Evolutionary conservation across 1,140 invertebrate species (phyloP), one percentile per base, ranked within the genome.

Genomic region (Calosoma granatense): DNA sequence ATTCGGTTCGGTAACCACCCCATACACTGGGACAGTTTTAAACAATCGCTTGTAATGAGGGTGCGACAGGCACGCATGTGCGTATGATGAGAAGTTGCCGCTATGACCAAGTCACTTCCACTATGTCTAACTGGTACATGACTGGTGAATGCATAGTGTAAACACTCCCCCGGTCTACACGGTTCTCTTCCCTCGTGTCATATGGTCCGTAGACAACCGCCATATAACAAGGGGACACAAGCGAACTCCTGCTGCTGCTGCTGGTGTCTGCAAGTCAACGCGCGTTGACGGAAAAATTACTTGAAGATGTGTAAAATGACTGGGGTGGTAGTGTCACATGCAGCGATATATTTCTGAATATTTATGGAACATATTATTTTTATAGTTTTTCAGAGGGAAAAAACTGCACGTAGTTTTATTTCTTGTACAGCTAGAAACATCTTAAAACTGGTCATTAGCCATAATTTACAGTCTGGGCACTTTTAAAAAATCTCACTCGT

Each of bases 11-110:
- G 41, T 47, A 17, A 47, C 17, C 41, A 47, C 41, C 41, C 41
- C 41, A 9, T 17, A 17, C 9, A 47, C 41, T 6, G 15, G 41
- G 41, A 47, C 41, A 47, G 41, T 47, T 47, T 47, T 47, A 47
- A 47, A 47, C 41, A 47, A 47, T 47, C 41, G 41, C 9, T 47
- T 17, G 17, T 47, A 47, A 47, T 47, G 41, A 47, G 41, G 41
- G 41, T 47, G 41, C 3, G 9, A 6, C 9, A 36, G 3, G 4
- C 17, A 47, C 41, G 41, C 41, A 47, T 47, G 41, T 17, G 41
- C 15, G 17, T 12, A 9, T 9, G 17, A 47, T 17, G 26, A 36
- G 6, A 6, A 36, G n/a, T n/a, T n/a, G n/a, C 26, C n/a, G 26
- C n/a, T n/a, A 36, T 36, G 26, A 6, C 26, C 6, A 6, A 6